These are phyloP conservation scores for Tipula unca DNA, from an alignment of 2,888 invertebrate species.

Conservation along the genomic window DNA sequence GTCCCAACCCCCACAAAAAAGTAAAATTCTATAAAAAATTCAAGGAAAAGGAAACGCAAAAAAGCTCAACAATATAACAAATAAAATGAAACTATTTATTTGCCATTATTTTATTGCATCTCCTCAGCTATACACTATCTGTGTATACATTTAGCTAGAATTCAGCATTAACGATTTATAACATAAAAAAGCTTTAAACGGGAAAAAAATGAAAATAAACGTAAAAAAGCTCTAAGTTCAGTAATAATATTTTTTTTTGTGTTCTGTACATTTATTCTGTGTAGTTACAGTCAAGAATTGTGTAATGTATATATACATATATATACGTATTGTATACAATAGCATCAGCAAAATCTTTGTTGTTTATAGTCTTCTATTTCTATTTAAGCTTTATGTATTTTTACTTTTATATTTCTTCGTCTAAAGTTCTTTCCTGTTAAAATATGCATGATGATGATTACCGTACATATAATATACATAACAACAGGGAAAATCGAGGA, in stretches of 20 bases:
- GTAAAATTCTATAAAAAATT: background rate
- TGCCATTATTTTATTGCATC: background rate
- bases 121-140: background rate
- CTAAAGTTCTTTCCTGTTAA: background rate
- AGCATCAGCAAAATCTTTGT: background rate
- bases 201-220: background rate
- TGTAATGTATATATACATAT: too few species aligned
- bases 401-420: background rate
- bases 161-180: slow-evolving; percentile 14
- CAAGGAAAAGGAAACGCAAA: background rate
- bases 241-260: background rate
- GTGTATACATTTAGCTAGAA: background rate
- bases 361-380: background rate
- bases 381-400: background rate
- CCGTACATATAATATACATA: background rate
- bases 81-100: background rate
- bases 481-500: background rate
- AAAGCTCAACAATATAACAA: background rate
- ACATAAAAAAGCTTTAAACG: background rate
- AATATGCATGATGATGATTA: background rate
- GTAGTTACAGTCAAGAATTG: background rate
- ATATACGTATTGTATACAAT: too few species aligned
- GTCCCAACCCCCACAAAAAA: background rate
- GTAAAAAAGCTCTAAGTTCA: background rate
- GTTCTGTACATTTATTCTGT: background rate